These are phyloP conservation scores for Saimiri boliviensis DNA, from an alignment of 2,113 vertebrate genomes.

Conservation along the genomic window DNA sequence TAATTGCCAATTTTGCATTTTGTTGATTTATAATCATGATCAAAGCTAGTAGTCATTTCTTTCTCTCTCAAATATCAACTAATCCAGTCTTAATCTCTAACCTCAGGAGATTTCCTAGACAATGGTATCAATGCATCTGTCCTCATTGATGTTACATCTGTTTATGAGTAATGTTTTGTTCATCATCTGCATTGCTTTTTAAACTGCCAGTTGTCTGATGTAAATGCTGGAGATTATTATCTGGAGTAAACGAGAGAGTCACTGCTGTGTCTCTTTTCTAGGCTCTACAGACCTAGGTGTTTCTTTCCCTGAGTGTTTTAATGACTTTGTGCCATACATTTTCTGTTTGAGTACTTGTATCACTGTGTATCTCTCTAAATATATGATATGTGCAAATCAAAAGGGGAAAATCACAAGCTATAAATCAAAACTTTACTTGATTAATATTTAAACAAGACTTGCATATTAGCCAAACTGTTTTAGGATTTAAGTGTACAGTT, in stretches of 20 bases:
- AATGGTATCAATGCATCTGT: conserved; percentile 72
- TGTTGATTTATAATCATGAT: conserved; percentile 78
- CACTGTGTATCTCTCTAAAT: conserved; percentile 62
- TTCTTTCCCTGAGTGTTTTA: conserved; percentile 60
- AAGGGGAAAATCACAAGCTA: background rate
- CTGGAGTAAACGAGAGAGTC: conserved; percentile 68
- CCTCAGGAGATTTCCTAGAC: conserved; percentile 74
- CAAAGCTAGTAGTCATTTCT: conserved; percentile 61
- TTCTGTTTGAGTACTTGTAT: conserved; percentile 76
- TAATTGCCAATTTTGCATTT: conserved; percentile 84
- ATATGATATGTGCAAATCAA: conserved; percentile 4
- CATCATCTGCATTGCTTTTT: conserved; percentile 30
- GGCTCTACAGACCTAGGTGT: conserved; percentile 46
- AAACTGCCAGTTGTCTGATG: conserved; percentile 65
- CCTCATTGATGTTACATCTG: conserved; percentile 69
- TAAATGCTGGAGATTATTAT: conserved; percentile 74
- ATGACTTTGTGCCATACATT: conserved; percentile 43
- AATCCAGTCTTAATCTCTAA: conserved; percentile 72
- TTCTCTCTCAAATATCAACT: conserved; percentile 76
- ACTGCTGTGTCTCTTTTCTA: conserved; percentile 49
- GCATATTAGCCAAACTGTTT: conserved; percentile 38
- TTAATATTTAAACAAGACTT: conserved; percentile 37
- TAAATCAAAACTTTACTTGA: conserved; percentile 46
- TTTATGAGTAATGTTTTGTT: conserved; percentile 70
- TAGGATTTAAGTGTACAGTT: conserved; percentile 34